Evolutionary conservation across 2,888 invertebrate genomes (phyloP), one percentile per base, ranked within the genome.

Genomic region (Lysandra coridon): DNA sequence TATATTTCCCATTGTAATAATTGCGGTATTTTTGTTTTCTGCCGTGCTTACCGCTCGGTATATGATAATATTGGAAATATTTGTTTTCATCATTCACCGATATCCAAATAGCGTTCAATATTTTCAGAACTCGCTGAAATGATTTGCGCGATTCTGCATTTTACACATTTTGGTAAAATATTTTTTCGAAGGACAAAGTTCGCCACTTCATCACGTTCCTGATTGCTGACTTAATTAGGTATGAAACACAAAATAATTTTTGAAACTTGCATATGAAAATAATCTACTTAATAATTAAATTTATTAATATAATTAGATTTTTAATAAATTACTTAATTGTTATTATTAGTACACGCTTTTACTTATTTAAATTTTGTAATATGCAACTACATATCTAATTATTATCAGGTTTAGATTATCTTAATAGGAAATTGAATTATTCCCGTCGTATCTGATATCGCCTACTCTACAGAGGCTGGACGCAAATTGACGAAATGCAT

Each of bases 401-500:
- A 64, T 64, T 64, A 33, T 30, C 12, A 64, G 23, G 30, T n/a
- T 30, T 33, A 64, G 64, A 64, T 33, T 30, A 30, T 64, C 30
- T 30, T 30, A 64, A 64, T 64, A 30, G 64, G 30, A 64, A 64
- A 64, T 64, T 23, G 64, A 64, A 62, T 10, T 62, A n/a, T 23
- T 74, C 23, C 75, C 53, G 53, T 12, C 49, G 30, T 30, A 76
- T 53, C 57, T 53, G 53, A 76, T 57, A 53, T 76, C 30, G 53
- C 33, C n/a, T 23, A 17, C 53, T 76, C 57, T 53, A 76, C 53
- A 75, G 81, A 80, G 89, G 87, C 44, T 17, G 87, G 85, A 84
- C 85, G 85, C 17, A 76, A 76, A 85, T 84, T 86, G 87, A 87
- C 87, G 90, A 90, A 91, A 91, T 90, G 91, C 90, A 90, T 91